A percentile compares a stretch with the other conserved stretches of the same genome.
These are phyloP conservation scores for Melanophora roralis DNA, from an alignment of 2,888 invertebrate genomes.

Conservation along the genomic window DNA sequence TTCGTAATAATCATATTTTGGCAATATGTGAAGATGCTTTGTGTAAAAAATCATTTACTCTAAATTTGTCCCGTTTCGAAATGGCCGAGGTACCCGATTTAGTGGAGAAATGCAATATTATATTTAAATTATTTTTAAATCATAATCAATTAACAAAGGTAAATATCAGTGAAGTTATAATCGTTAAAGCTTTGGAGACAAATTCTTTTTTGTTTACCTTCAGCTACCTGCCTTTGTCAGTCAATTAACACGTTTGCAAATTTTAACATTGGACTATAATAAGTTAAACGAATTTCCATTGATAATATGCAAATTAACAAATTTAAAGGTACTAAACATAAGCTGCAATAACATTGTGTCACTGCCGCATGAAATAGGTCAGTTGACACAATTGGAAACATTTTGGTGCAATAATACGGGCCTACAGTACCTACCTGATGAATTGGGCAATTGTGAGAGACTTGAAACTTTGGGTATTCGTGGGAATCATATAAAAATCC, in stretches of 20 bases:
- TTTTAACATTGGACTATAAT: slow-evolving; percentile 83
- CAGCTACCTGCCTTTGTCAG: slow-evolving; percentile 78
- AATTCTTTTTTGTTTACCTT: background rate
- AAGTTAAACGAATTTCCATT: slow-evolving; percentile 80
- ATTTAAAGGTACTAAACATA: slow-evolving; percentile 81
- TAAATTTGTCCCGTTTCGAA: slow-evolving; percentile 83
- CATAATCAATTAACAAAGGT: slow-evolving; percentile 80
- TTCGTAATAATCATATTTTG: slow-evolving; percentile 83
- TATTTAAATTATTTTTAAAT: slow-evolving; percentile 82
- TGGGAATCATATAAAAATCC: slow-evolving; percentile 80
- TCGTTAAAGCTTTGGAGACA: background rate
- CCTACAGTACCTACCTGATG: slow-evolving; percentile 80
- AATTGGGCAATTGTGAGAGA: slow-evolving; percentile 80
- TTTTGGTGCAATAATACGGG: slow-evolving; percentile 83
- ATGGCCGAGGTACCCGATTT: slow-evolving; percentile 80
- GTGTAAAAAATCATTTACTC: slow-evolving; percentile 79
- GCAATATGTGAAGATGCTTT: slow-evolving; percentile 83
- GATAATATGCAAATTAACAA: slow-evolving; percentile 80
- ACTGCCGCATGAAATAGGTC: slow-evolving; percentile 81
- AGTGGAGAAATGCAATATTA: slow-evolving; percentile 79
- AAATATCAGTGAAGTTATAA: background rate
- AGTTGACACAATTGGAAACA: slow-evolving; percentile 80
- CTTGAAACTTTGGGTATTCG: slow-evolving; percentile 83
- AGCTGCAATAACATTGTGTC: slow-evolving; percentile 82
- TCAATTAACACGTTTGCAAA: slow-evolving; percentile 80